Conservation (phyloP, 2,888 invertebrate species). For the Cerastis leucographa region DNA sequence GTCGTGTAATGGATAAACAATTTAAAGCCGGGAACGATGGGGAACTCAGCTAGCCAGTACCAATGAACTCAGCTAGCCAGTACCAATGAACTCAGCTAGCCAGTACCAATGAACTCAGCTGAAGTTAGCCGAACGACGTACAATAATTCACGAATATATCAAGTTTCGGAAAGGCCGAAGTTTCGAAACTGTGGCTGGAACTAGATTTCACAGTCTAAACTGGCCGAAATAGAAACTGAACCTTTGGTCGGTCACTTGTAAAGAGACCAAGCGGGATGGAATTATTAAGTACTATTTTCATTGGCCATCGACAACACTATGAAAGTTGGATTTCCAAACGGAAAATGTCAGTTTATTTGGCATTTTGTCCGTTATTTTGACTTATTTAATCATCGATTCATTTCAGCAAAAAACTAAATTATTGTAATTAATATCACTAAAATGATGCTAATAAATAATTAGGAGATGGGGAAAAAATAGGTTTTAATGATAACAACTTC, state of each 20-base stretch:
- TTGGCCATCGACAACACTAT: not conserved
- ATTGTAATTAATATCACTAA: not conserved
- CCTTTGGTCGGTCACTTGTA: not conserved
- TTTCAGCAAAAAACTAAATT: slow-evolving; percentile 5
- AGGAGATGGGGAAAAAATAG: not conserved
- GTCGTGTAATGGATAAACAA: no score
- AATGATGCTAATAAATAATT: not conserved
- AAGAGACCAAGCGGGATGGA: not conserved
- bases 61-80: no score
- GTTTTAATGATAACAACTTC: not conserved
- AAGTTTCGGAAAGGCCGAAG: not conserved
- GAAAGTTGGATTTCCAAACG: not conserved
- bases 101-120: no score
- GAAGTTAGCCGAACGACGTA: no score
- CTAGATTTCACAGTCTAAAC: no score
- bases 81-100: no score
- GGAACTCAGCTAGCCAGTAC: no score
- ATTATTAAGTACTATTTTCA: not conserved
- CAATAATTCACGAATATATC: not conserved
- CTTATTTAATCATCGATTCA: not conserved
- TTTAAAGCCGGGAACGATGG: no score
- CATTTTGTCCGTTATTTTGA: slow-evolving; percentile 5
- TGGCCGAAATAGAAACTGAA: not conserved
- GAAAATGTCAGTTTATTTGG: slow-evolving; percentile 18
- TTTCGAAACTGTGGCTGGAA: not conserved